phyloP scores from a whole-genome alignment of 2,888 invertebrate genomes.

The Calliopum simillimum region DNA sequence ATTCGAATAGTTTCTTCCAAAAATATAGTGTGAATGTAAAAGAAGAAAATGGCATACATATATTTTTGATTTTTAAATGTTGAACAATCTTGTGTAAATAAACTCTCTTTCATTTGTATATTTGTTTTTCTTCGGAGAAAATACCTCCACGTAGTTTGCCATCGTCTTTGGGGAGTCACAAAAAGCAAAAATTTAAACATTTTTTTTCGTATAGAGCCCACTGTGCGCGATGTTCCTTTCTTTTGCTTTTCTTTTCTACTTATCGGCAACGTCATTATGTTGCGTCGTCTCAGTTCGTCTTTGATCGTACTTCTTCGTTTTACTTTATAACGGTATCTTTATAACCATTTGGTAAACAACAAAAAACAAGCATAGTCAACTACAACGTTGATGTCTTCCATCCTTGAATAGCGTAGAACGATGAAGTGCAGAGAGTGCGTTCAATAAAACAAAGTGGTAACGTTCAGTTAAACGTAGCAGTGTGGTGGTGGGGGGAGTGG shows the following conservation, averaged over 20 bases:
- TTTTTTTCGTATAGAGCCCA: background rate
- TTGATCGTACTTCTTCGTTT: conserved; percentile 3
- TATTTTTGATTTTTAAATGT: no score
- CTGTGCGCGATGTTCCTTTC: background rate
- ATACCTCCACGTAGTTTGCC: no score
- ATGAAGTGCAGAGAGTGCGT: conserved; percentile 9
- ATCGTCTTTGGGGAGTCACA: no score
- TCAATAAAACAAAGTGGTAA: background rate
- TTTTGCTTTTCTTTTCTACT: background rate
- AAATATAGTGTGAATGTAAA: no score
- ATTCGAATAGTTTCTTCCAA: no score
- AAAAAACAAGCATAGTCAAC: background rate
- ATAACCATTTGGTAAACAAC: conserved; percentile 29
- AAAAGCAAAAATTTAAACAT: no score
- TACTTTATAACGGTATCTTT: conserved; percentile 27
- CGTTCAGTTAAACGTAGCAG: background rate
- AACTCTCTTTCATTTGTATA: no score
- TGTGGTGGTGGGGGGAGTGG: background rate
- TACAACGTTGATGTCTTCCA: background rate
- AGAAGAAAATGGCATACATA: no score
- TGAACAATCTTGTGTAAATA: no score
- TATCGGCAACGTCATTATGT: background rate
- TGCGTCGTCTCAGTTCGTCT: conserved; percentile 16
- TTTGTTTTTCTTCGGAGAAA: no score
- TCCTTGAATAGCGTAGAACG: background rate